Evolutionary conservation across 2,888 invertebrate species (phyloP).

Genomic region (Platycheirus albimanus): DNA sequence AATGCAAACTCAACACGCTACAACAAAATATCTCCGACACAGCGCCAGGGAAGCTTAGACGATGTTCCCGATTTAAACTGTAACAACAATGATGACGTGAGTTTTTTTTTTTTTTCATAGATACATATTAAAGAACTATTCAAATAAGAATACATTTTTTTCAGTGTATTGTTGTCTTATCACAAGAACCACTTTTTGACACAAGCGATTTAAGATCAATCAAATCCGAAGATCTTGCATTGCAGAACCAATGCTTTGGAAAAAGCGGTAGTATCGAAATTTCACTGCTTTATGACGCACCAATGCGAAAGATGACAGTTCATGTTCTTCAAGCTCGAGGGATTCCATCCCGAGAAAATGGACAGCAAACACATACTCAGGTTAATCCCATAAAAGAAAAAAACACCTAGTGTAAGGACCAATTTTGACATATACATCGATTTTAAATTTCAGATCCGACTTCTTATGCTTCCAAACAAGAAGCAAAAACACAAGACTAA

Average conservation of each 20-base stretch:
- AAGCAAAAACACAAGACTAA: conserved; percentile 98
- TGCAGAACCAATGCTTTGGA: conserved; percentile 82
- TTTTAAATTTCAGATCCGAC: conserved; percentile 88
- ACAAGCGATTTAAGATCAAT: conserved; percentile 82
- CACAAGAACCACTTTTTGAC: conserved; percentile 83
- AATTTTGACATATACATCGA: not conserved
- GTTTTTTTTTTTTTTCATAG: conserved; percentile 72
- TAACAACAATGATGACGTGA: conserved; percentile 88
- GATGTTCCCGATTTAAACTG: conserved; percentile 84
- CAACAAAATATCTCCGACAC: conserved; percentile 77
- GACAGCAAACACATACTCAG: conserved; percentile 88
- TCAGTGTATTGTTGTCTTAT: conserved; percentile 84
- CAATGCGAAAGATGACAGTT: conserved; percentile 95
- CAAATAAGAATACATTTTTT: no score
- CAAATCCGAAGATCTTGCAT: conserved; percentile 82
- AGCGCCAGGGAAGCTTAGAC: conserved; percentile 80
- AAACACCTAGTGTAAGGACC: no score
- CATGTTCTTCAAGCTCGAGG: conserved; percentile 94
- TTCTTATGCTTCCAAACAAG: conserved; percentile 94
- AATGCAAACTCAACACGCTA: conserved; percentile 77
- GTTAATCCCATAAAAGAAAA: conserved; percentile 79
- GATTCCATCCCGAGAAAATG: conserved; percentile 88
- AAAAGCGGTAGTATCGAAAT: conserved; percentile 92
- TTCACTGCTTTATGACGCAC: conserved; percentile 94
- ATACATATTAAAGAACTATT: no score